phyloP scores from a whole-genome alignment of 2,797 vertebrate genomes.

The Myiotriccus ornatus region DNA sequence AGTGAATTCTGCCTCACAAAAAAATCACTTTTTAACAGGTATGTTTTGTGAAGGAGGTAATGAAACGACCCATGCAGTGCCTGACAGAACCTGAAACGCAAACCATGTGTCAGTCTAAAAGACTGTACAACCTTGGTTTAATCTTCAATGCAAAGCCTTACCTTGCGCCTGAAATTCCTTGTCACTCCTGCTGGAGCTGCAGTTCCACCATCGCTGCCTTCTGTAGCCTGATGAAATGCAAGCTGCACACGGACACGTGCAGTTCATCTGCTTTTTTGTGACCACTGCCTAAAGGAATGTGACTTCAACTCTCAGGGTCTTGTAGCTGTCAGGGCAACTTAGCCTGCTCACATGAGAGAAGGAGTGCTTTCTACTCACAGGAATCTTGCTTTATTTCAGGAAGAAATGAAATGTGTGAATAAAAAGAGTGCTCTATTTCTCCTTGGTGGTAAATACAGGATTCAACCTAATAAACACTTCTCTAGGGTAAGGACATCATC shows the following conservation, averaged over 20 bases:
- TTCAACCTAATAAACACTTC: background rate
- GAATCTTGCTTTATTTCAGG: background rate
- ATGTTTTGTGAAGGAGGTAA: background rate
- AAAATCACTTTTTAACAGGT: background rate
- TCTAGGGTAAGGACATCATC: background rate
- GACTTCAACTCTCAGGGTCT: background rate
- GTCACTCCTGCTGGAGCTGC: background rate
- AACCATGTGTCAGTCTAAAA: background rate
- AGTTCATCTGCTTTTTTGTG: background rate
- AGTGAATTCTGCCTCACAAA: background rate
- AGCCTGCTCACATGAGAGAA: background rate
- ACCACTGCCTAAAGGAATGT: background rate
- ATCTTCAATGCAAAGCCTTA: background rate
- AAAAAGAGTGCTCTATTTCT: background rate
- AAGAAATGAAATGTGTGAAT: background rate
- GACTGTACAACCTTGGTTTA: background rate
- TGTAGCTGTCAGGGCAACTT: background rate
- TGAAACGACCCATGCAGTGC: background rate
- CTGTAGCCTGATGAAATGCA: background rate
- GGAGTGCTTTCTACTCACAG: background rate
- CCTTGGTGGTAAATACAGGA: background rate
- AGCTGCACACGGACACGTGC: rapidly evolving
- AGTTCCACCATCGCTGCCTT: background rate
- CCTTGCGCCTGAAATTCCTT: background rate
- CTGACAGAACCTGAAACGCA: background rate